phyloP scores from a whole-genome alignment of 2,797 vertebrate genomes.

The Scyliorhinus canicula region DNA sequence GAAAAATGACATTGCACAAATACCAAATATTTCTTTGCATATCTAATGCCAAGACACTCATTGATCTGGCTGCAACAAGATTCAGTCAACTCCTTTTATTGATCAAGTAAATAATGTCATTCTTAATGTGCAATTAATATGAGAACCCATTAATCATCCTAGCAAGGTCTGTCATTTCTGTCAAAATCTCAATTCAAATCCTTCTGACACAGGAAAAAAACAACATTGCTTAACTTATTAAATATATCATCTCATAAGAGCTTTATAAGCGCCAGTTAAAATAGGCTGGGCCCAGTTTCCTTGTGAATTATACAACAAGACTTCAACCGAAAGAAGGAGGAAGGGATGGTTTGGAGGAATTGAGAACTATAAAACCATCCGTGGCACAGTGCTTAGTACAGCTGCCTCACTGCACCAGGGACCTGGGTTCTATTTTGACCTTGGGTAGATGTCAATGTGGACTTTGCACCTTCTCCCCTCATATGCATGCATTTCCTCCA shows the following conservation, averaged over 20 bases:
- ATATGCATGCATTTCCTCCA: no score
- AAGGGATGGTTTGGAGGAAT: no score
- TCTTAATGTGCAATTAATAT: background rate
- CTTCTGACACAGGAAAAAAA: background rate
- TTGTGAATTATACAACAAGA: no score
- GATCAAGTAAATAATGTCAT: slow-evolving; percentile 10
- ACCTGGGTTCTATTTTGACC: no score
- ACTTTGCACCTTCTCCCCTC: no score
- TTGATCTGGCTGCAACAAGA: background rate
- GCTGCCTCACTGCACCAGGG: no score
- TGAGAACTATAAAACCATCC: no score
- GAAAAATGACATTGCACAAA: background rate
- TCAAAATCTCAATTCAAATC: background rate
- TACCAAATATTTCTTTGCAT: background rate
- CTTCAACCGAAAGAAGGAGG: no score
- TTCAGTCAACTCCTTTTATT: background rate
- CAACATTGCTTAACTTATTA: background rate
- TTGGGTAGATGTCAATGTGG: no score
- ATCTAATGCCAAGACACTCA: background rate
- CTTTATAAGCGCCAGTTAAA: background rate
- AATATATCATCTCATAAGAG: background rate
- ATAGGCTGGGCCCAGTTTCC: no score
- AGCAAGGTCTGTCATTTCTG: background rate
- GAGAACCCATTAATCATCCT: background rate
- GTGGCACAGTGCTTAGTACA: no score